phyloP scores from a whole-genome alignment of 2,888 invertebrate species.

The Tetragonula carbonaria region DNA sequence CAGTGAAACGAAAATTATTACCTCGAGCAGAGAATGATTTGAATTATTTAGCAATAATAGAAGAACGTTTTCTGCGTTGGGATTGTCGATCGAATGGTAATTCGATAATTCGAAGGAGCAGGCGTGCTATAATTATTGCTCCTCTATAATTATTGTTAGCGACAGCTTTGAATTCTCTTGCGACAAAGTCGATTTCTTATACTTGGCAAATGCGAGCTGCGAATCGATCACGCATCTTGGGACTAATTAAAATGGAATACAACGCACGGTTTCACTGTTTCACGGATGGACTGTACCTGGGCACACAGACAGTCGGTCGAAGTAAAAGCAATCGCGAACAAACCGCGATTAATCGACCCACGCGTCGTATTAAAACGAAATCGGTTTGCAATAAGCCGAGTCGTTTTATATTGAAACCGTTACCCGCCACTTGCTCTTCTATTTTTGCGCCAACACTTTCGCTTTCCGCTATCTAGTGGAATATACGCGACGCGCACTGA shows the following conservation, averaged over 20 bases:
- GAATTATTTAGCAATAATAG: too few relatives aligned
- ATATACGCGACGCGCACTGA: neutral
- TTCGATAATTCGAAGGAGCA: too few relatives aligned
- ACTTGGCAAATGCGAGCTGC: too few relatives aligned
- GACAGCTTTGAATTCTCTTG: too few relatives aligned
- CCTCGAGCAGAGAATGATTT: neutral
- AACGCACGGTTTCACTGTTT: conserved; percentile 16
- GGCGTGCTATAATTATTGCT: too few relatives aligned
- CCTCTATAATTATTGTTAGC: too few relatives aligned
- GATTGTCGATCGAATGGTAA: too few relatives aligned
- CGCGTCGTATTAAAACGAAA: conserved; percentile 59
- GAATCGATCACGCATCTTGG: neutral
- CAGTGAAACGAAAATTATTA: too few relatives aligned
- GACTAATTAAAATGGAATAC: neutral
- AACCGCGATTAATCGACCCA: conserved; percentile 51
- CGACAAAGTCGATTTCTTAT: too few relatives aligned
- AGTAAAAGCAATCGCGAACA: conserved; percentile 57
- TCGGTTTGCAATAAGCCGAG: conserved; percentile 32
- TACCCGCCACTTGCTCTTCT: conserved; percentile 69
- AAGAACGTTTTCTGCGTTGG: too few relatives aligned
- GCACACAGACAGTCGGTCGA: neutral
- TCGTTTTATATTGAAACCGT: conserved; percentile 74
- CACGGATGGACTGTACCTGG: conserved; percentile 20
- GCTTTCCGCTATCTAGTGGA: conserved; percentile 46
- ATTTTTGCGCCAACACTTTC: conserved; percentile 71